Evolutionary conservation across 2,888 invertebrate genomes (phyloP).

Genomic region (Argynnis bischoffii): DNA sequence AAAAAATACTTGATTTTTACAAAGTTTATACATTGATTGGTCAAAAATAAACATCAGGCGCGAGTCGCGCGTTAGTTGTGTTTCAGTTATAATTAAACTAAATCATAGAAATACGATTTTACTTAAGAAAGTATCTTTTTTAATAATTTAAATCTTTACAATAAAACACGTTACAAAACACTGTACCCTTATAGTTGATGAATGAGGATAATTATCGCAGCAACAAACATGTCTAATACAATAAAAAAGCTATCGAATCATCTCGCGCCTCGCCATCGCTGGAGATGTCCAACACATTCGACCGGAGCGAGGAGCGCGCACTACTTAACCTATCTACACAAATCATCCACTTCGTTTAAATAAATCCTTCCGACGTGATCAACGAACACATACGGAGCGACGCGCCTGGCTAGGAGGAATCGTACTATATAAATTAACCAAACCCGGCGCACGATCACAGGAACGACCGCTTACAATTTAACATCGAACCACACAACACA

Average conservation of each 20-base stretch:
- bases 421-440: slow-evolving; percentile 39
- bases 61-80: slow-evolving; percentile 1
- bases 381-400: neutral
- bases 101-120: slow-evolving; percentile 11
- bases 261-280: slow-evolving; percentile 1
- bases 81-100: slow-evolving; percentile 21
- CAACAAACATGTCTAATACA: slow-evolving; percentile 19
- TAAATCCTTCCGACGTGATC: too few species aligned
- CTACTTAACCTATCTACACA: slow-evolving; percentile 58
- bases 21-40: slow-evolving; percentile 64
- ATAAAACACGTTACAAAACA: slow-evolving; percentile 66
- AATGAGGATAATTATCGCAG: slow-evolving; percentile 21
- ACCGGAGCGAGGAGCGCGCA: slow-evolving; percentile 15
- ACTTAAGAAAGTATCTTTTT: slow-evolving; percentile 58
- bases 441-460: slow-evolving; percentile 23
- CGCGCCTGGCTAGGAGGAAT: slow-evolving; percentile 25
- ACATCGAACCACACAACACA: slow-evolving; percentile 74
- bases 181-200: slow-evolving; percentile 64
- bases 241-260: slow-evolving; percentile 23
- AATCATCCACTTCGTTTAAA: slow-evolving; percentile 39
- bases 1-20: slow-evolving; percentile 64
- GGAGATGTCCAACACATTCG: neutral
- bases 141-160: slow-evolving; percentile 62
- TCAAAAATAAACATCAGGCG: slow-evolving; percentile 42
- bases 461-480: slow-evolving; percentile 52